A percentile compares a stretch with the other conserved stretches of the same genome.
These are phyloP conservation scores for Tiphia femorata DNA, from an alignment of 2,888 invertebrate genomes.

Conservation along the genomic window DNA sequence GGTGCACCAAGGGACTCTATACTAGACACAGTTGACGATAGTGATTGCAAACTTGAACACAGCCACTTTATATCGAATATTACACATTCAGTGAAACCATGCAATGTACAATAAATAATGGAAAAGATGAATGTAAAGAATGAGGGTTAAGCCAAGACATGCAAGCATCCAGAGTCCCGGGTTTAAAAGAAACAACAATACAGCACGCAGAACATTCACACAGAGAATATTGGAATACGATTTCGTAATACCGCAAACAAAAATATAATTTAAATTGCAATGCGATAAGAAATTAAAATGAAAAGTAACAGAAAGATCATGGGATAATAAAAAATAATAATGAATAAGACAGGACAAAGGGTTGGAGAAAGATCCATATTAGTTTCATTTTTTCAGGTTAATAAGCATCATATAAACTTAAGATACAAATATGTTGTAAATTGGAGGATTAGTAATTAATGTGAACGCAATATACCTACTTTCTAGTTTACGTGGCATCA, in stretches of 20 bases:
- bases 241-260: not conserved
- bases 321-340: constrained; percentile 41
- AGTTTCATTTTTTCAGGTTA: constrained; percentile 39
- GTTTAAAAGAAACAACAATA: too few relatives aligned
- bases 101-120: constrained; percentile 6
- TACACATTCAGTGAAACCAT: constrained; percentile 5
- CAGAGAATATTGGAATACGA: not conserved
- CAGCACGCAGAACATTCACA: too few relatives aligned
- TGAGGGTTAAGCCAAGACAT: not conserved
- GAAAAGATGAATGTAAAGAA: not conserved
- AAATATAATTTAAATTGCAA: constrained; percentile 8
- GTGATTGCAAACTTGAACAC: constrained; percentile 68
- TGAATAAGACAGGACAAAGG: constrained; percentile 46
- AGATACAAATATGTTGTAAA: constrained; percentile 16
- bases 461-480: constrained; percentile 33
- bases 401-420: constrained; percentile 40
- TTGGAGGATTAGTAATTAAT: constrained; percentile 15
- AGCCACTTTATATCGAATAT: constrained; percentile 58
- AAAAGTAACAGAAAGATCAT: constrained; percentile 20
- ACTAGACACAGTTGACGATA: constrained; percentile 69
- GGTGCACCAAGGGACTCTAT: constrained; percentile 69
- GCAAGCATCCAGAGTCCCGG: too few relatives aligned
- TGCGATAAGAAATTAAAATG: constrained; percentile 13
- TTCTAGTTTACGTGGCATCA: constrained; percentile 49
- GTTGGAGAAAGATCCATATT: constrained; percentile 40